Evolutionary conservation across 2,888 invertebrate species (phyloP).

Genomic region (Spodoptera littoralis): DNA sequence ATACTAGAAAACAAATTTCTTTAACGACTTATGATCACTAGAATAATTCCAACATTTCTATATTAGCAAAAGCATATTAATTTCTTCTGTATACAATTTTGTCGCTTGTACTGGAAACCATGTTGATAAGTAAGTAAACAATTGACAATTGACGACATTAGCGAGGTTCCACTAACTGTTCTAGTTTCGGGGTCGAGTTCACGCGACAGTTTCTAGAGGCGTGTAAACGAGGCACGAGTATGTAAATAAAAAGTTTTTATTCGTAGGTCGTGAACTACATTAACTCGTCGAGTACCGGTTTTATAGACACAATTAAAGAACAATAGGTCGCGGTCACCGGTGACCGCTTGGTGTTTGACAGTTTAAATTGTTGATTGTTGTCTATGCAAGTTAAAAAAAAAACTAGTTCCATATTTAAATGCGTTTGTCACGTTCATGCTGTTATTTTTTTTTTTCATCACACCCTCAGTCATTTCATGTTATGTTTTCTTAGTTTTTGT

Average conservation of each 20-base stretch:
- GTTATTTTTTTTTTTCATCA: too few relatives aligned
- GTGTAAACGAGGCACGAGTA: constrained; percentile 26
- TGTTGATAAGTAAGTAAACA: constrained; percentile 22
- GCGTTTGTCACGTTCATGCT: too few relatives aligned
- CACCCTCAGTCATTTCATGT: too few relatives aligned
- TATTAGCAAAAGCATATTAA: too few relatives aligned
- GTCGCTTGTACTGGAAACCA: constrained; percentile 15
- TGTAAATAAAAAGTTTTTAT: background rate
- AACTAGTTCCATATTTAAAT: background rate
- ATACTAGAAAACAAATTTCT: too few relatives aligned
- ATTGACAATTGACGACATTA: constrained; percentile 37
- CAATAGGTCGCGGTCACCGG: too few relatives aligned
- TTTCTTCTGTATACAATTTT: background rate
- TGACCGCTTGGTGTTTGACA: too few relatives aligned
- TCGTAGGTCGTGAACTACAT: background rate
- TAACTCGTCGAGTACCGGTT: too few relatives aligned
- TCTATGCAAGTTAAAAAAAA: background rate
- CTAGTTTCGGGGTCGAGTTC: constrained; percentile 45
- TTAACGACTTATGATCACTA: background rate
- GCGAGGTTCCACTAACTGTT: constrained; percentile 21
- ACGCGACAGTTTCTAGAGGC: constrained; percentile 26
- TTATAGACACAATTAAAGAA: too few relatives aligned
- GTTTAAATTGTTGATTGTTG: background rate
- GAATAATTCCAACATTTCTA: background rate
- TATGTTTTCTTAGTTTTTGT: too few relatives aligned